Conservation (phyloP, 2,113 vertebrate genomes). For the Axis porcinus region DNA sequence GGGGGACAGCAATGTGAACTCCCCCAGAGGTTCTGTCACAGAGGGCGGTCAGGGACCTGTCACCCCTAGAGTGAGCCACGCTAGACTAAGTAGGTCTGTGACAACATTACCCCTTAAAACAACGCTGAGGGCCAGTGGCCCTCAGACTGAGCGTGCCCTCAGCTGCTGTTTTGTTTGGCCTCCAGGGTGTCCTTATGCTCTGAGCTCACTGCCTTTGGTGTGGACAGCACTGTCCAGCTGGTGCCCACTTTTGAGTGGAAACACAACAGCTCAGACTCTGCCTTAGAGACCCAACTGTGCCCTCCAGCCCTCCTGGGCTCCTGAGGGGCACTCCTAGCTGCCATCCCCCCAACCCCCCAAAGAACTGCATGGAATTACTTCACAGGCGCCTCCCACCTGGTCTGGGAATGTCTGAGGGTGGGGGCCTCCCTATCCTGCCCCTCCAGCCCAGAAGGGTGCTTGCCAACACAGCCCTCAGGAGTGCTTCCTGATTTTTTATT, state of each 20-base stretch:
- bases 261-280: neutral
- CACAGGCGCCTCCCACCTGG: neutral
- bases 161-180: neutral
- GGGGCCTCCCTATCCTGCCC: neutral
- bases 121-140: no score
- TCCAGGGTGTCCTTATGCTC: neutral
- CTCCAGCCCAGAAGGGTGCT: neutral
- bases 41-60: neutral
- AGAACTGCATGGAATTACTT: neutral
- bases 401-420: fast-evolving
- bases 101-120: neutral
- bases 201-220: neutral
- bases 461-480: neutral
- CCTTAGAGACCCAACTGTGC: neutral
- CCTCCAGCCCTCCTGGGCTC: neutral
- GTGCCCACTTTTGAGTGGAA: neutral
- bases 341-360: neutral
- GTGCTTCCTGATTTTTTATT: neutral
- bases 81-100: neutral
- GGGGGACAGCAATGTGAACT: neutral
- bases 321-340: neutral
- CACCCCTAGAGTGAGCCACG: neutral
- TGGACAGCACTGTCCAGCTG: neutral
- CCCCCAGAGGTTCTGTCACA: neutral
- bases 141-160: neutral